Evolutionary conservation across 1,140 invertebrate species (phyloP), one percentile per base, ranked within the genome.

Genomic region (Thaumatotibia leucotreta): DNA sequence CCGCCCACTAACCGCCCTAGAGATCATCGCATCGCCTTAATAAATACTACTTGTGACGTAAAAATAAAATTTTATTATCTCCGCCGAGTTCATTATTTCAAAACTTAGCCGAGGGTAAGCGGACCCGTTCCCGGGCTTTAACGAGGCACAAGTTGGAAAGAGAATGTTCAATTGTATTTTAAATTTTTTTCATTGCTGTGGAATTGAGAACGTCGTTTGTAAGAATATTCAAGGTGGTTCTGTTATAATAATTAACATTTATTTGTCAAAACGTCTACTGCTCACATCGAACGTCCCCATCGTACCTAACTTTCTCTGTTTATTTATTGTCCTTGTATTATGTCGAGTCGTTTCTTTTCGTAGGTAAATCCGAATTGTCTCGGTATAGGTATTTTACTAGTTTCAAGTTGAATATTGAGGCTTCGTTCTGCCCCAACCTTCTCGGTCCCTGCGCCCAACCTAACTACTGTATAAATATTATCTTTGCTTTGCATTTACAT

Each of bases 61-160:
- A 86, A 83, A 88, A 89, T 87, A 88, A 87, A 86, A 85, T 88
- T 87, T 87, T 89, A 88, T 89, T 86, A 89, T 89, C 80, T 79
- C 70, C 76, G 67, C 72, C 68, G 72, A 83, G 79, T 88, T 87
- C 84, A 87, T 88, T 89, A 88, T 83, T 88, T 75, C 67, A 65
- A 77, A 81, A 79, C 73, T 86, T 77, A 80, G 74, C 77, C 77
- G 74, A 74, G 80, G 75, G 69, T 73, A 70, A 73, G 69, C 61
- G 72, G 61, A 66, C 64, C 64, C 67, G 50, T 79, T 75, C 70
- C 73, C 76, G 75, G 66, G 67, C 66, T 71, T 76, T 84, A 85
- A 86, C 83, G 79, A 83, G 82, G 75, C 68, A 68, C 71, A 62
- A 22, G 29, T 62, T 33, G 27, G 32, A 66, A 69, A 68, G 71